These are phyloP conservation scores for Petrocephalus schoutedeni DNA, from an alignment of 2,797 vertebrate genomes.

Conservation along the genomic window DNA sequence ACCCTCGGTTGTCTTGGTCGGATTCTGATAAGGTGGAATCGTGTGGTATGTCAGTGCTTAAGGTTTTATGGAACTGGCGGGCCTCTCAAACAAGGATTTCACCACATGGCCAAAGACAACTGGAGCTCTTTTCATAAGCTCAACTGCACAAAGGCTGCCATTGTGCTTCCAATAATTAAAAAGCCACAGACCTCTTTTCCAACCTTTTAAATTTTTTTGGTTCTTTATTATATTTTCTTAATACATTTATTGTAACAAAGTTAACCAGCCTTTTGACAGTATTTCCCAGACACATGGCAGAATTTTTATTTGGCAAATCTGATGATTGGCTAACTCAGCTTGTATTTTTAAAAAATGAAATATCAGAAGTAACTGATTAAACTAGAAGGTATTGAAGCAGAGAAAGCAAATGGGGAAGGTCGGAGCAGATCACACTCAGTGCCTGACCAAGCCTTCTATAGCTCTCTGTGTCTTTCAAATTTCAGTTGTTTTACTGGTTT, in stretches of 20 bases:
- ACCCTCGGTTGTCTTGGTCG: not conserved
- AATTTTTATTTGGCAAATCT: not conserved
- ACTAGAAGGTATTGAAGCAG: conserved; percentile 36
- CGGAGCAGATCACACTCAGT: conserved; percentile 19
- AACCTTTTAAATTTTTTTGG: conserved; percentile 1
- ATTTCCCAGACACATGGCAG: not conserved
- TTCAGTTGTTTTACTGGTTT: not conserved
- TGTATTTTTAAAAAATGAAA: not conserved
- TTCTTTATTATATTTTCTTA: not conserved
- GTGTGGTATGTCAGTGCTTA: not conserved
- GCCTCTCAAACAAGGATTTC: not conserved
- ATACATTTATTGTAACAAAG: not conserved
- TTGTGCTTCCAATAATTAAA: not conserved
- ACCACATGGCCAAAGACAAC: not conserved
- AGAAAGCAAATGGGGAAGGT: conserved; percentile 26
- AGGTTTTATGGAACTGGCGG: not conserved
- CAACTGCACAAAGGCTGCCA: not conserved
- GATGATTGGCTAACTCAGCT: conserved; percentile 24
- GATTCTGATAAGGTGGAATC: not conserved
- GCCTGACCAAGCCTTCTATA: conserved; percentile 4
- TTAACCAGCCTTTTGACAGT: not conserved
- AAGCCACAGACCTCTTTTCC: not conserved
- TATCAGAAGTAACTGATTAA: conserved; percentile 23
- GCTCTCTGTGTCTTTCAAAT: conserved; percentile 3
- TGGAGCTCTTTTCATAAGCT: not conserved